Evolutionary conservation across 2,797 vertebrate genomes (phyloP), one percentile per base, ranked within the genome.

Genomic region (Galago senegalensis): DNA sequence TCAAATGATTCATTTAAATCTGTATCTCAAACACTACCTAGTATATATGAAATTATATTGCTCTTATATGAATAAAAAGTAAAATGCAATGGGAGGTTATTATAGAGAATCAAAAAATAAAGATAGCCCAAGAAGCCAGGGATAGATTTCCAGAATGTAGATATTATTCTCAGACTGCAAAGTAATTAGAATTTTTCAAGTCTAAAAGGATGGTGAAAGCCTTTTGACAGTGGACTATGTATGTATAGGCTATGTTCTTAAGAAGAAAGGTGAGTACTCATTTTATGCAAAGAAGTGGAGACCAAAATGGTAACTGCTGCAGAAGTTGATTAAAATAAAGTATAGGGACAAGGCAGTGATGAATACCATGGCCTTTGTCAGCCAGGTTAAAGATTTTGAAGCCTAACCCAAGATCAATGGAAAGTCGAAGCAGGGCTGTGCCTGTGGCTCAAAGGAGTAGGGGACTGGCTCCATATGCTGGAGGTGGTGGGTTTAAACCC

Each of bases 1-100:
- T 92, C n/a, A 95, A 87, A 58, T 16, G 5, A 53, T 81, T 87
- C 23, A 84, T 37, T 94, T 87, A 87, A 87, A 67, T 94, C 34
- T 72, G 34, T 67, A 49, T 2, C 21, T 84, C 12, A 80, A 85
- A 75, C 49, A 53, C 18, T 21, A 4, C 46, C 3, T 60, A n/a
- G 16, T 16, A 34, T 8, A 60, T 69, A 76, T 31, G 25, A 93
- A 89, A 82, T n/a, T n/a, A n/a, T n/a, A 37, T 82, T 88, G 9
- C 2, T 90, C 46, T 72, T 81, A 49, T 0, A 49, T 34, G 43
- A 85, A 76, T 16, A 67, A 86, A 69, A 85, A 37, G 7, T 65
- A 75, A 95, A 86, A 58, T 56, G 8, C 23, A 58, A 14, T 85
- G 31, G 81, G 21, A 69, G 29, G 63, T 63, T 75, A 63, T 60